phyloP scores from a whole-genome alignment of 2,797 vertebrate genomes.

The Taenioides sp. region DNA sequence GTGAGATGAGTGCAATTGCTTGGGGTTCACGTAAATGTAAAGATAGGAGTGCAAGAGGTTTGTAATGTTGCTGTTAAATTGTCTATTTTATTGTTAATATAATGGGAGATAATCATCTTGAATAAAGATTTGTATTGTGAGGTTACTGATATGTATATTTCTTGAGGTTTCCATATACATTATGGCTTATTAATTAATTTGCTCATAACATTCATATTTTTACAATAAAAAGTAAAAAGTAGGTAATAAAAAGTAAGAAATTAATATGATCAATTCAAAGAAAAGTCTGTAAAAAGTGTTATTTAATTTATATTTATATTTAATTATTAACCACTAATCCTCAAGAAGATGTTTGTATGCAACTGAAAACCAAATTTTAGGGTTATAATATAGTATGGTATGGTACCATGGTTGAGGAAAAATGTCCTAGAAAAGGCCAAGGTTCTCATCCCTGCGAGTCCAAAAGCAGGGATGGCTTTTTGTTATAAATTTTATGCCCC shows the following conservation, averaged over 20 bases:
- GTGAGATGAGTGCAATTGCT: slow-evolving; percentile 33
- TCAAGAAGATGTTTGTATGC: no score
- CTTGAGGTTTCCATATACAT: not conserved
- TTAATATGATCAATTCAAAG: no score
- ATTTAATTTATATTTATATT: no score
- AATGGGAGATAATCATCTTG: not conserved
- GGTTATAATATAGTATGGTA: no score
- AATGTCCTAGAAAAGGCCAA: no score
- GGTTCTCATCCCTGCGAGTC: no score
- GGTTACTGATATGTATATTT: not conserved
- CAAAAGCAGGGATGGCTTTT: not conserved
- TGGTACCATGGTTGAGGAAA: no score
- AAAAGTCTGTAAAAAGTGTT: no score
- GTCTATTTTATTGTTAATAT: not conserved
- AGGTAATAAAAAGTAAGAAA: no score
- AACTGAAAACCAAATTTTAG: no score
- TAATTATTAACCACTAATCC: no score
- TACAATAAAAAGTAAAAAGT: no score
- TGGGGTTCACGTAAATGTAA: slow-evolving; percentile 13
- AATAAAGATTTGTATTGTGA: not conserved
- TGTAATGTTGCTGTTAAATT: slow-evolving; percentile 7
- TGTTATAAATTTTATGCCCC: not conserved
- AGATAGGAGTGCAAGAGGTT: not conserved
- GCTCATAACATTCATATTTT: not conserved
- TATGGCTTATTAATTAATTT: not conserved